Conservation (phyloP, 2,797 vertebrate genomes). For the Mormyrops boulengeri region DNA sequence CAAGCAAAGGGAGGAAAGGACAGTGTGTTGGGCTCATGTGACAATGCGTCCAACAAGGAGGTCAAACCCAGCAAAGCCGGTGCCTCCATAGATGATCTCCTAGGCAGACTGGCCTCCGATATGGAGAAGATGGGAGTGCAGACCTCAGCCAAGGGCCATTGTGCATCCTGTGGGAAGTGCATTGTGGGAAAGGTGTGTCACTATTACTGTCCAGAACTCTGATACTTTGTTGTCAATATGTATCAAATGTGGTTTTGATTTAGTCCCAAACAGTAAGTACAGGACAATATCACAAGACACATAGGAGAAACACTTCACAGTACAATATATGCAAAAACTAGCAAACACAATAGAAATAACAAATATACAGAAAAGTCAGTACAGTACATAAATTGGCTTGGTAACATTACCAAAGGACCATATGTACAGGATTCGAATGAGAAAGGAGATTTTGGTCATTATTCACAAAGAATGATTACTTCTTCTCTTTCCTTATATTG, state of each 20-base stretch:
- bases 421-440: background rate
- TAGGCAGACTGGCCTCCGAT: constrained; percentile 72
- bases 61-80: constrained; percentile 39
- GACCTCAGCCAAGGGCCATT: constrained; percentile 66
- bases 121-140: constrained; percentile 79
- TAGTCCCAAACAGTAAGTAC: background rate
- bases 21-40: background rate
- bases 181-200: constrained; percentile 70
- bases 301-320: background rate
- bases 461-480: background rate
- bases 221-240: background rate
- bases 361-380: background rate
- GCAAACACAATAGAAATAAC: background rate
- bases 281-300: background rate
- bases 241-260: background rate
- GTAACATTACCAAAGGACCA: background rate
- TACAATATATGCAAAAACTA: background rate
- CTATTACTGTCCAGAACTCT: background rate
- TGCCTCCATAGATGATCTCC: constrained; percentile 66
- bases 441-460: background rate
- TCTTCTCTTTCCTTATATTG: background rate
- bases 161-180: constrained; percentile 71
- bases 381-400: background rate
- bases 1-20: background rate
- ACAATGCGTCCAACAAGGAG: constrained; percentile 12